Evolutionary conservation across 1,140 invertebrate genomes (phyloP).

Genomic region (Drosophila lacteicornis): DNA sequence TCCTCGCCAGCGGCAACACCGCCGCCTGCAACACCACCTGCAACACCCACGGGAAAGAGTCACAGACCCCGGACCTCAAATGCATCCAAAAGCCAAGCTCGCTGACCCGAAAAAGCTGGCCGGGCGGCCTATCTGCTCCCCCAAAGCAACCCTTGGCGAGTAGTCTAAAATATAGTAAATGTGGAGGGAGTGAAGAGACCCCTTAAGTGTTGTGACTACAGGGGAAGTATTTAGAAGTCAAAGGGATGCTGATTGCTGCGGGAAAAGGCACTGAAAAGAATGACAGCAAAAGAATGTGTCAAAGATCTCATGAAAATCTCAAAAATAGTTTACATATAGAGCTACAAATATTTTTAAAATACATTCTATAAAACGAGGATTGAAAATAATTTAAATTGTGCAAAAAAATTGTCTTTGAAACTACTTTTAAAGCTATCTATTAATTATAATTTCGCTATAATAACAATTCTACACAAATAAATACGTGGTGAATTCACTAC

Average conservation of each 20-base stretch:
- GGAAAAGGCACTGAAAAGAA: neutral
- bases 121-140: slow-evolving; percentile 4
- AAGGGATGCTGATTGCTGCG: slow-evolving; percentile 60
- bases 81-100: slow-evolving; percentile 13
- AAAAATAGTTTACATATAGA: too few relatives aligned
- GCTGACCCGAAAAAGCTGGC: slow-evolving; percentile 31
- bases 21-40: slow-evolving; percentile 8
- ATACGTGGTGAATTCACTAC: too few relatives aligned
- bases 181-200: neutral
- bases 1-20: neutral
- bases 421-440: too few relatives aligned
- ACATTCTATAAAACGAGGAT: too few relatives aligned
- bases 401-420: too few relatives aligned
- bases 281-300: neutral
- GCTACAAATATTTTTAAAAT: too few relatives aligned
- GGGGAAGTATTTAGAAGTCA: slow-evolving; percentile 61
- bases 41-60: slow-evolving; percentile 50
- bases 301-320: neutral
- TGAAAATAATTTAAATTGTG: too few relatives aligned
- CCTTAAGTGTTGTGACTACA: slow-evolving; percentile 19
- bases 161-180: neutral
- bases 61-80: slow-evolving; percentile 38
- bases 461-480: too few relatives aligned
- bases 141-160: slow-evolving; percentile 6
- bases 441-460: too few relatives aligned